Evolutionary conservation across 1,140 invertebrate species (phyloP).

Genomic region (Ostrea edulis): DNA sequence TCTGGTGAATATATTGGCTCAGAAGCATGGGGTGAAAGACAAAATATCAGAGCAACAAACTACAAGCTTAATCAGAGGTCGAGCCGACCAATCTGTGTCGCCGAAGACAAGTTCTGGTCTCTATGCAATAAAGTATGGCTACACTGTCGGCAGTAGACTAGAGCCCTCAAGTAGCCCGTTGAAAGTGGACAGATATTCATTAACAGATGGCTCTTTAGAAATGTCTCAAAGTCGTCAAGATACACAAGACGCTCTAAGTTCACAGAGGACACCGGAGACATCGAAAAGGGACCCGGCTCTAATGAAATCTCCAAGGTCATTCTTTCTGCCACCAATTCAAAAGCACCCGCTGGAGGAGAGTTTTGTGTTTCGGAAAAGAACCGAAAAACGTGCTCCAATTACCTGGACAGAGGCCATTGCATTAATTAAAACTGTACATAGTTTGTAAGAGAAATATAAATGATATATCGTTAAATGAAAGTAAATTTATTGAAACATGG

Average conservation of each 20-base stretch:
- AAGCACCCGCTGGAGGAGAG: not conserved
- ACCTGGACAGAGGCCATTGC: slow-evolving; percentile 8
- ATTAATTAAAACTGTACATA: slow-evolving; percentile 8
- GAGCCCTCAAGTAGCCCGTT: not conserved
- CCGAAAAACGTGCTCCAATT: not conserved
- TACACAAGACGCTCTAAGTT: not conserved
- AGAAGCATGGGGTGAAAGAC: slow-evolving; percentile 52
- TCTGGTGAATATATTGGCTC: slow-evolving; percentile 57
- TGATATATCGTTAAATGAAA: not conserved
- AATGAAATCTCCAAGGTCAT: not conserved
- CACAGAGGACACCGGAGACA: not conserved
- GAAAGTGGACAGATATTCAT: not conserved
- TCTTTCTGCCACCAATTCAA: not conserved
- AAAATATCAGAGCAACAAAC: not conserved
- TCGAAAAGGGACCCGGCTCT: not conserved
- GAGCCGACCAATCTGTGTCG: slow-evolving; percentile 31
- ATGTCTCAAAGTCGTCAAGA: not conserved
- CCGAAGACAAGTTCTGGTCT: slow-evolving; percentile 45
- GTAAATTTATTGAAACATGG: not conserved
- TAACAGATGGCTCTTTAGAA: not conserved
- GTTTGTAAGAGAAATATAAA: not conserved
- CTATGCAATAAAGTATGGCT: slow-evolving; percentile 57
- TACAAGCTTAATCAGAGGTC: slow-evolving; percentile 19
- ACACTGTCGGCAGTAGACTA: not conserved
- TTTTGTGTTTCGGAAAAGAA: not conserved